Conservation (phyloP, 2,888 invertebrate species). For the Rhingia campestris region DNA sequence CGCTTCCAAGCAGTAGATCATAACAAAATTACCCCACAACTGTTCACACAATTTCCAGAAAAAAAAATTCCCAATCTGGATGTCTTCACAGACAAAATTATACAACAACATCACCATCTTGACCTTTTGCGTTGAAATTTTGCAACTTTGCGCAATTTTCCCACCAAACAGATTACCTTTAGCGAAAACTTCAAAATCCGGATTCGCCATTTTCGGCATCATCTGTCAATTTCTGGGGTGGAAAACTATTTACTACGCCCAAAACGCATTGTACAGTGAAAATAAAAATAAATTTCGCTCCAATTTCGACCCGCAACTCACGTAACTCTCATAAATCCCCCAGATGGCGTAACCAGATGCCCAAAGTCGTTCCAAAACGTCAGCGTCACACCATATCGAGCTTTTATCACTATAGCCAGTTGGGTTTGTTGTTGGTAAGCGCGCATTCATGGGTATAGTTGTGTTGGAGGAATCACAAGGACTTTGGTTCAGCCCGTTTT, state of each 20-base stretch:
- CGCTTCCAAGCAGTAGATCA: too few species aligned
- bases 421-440: conserved; percentile 5
- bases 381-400: conserved; percentile 13
- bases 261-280: conserved; percentile 8
- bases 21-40: too few species aligned
- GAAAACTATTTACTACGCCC: conserved; percentile 46
- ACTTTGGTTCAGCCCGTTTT: conserved; percentile 49
- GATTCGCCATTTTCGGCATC: conserved; percentile 6
- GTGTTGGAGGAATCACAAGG: conserved; percentile 56
- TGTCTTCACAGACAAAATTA: too few species aligned
- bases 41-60: too few species aligned
- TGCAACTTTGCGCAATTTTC: conserved; percentile 29
- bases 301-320: conserved; percentile 6
- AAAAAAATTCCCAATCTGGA: too few species aligned
- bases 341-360: conserved; percentile 48
- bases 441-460: neutral
- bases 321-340: conserved; percentile 29
- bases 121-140: conserved; percentile 10
- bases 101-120: neutral
- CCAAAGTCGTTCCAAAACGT: conserved; percentile 27
- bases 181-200: neutral
- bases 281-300: neutral
- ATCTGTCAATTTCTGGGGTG: conserved; percentile 18
- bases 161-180: conserved; percentile 23
- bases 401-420: conserved; percentile 8